Evolutionary conservation across 2,113 vertebrate species (phyloP).

Genomic region (Xiphorhynchus elegans): DNA sequence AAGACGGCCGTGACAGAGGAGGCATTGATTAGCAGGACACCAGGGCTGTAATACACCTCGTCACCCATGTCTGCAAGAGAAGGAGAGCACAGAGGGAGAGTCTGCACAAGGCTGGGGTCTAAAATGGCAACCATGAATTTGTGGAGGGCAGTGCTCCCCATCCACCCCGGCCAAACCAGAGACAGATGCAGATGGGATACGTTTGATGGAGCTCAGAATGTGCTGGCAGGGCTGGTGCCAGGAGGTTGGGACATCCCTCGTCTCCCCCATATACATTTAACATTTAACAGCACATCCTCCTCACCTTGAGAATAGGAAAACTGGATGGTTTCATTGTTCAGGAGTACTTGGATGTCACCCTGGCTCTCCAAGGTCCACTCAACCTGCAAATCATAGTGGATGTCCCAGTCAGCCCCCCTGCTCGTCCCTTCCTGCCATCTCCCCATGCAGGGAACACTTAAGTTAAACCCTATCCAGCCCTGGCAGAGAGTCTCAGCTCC

Average conservation of each 20-base stretch:
- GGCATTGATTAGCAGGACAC: background rate
- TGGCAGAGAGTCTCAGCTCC: background rate
- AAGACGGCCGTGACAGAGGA: background rate
- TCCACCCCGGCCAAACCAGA: background rate
- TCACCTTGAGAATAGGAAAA: slow-evolving; percentile 55
- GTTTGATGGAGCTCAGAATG: background rate
- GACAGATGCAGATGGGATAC: background rate
- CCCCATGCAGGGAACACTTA: background rate
- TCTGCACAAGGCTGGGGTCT: background rate
- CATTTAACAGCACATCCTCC: background rate
- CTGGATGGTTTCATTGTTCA: background rate
- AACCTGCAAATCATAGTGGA: background rate
- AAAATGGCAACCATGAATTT: background rate
- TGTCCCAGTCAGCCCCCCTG: background rate
- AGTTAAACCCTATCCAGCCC: background rate
- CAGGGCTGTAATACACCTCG: background rate
- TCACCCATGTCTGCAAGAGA: slow-evolving; percentile 18
- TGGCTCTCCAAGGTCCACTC: slow-evolving; percentile 33
- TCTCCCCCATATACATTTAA: background rate
- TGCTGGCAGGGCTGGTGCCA: background rate
- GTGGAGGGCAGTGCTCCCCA: background rate
- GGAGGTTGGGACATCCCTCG: fast-evolving
- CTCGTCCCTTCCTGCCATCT: fast-evolving
- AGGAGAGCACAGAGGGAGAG: background rate
- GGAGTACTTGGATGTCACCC: slow-evolving; percentile 26